A percentile compares a stretch with the other conserved stretches of the same genome.
These are phyloP conservation scores for Leptarthrus brevirostris DNA, from an alignment of 2,888 invertebrate genomes.

Conservation along the genomic window DNA sequence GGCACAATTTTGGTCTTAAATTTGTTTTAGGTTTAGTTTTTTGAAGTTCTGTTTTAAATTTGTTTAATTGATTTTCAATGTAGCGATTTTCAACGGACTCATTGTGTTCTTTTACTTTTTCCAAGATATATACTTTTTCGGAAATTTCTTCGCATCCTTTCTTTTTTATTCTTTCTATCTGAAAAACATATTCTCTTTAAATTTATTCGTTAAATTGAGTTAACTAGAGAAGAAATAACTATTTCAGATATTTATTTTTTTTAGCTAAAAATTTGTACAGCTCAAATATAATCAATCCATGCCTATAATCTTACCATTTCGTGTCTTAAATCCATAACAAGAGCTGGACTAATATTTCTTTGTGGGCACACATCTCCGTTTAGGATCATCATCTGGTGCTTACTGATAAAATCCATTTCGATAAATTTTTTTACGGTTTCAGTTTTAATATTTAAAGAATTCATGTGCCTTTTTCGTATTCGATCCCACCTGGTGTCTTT, in stretches of 20 bases:
- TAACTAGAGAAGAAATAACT: no score
- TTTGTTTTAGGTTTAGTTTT: conserved; percentile 57
- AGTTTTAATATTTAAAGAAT: conserved; percentile 59
- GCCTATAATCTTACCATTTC: conserved; percentile 63
- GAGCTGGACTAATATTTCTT: conserved; percentile 60
- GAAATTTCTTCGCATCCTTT: conserved; percentile 59
- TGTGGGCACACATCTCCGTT: conserved; percentile 58
- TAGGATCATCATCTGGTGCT: conserved; percentile 59
- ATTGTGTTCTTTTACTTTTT: conserved; percentile 63
- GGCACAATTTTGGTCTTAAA: conserved; percentile 45
- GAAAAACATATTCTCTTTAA: neutral
- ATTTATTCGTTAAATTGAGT: no score
- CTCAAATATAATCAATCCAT: no score
- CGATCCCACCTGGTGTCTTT: conserved; percentile 66
- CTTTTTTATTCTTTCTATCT: conserved; percentile 48
- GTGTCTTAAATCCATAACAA: conserved; percentile 66
- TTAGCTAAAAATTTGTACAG: no score
- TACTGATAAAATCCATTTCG: conserved; percentile 63
- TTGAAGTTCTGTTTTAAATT: conserved; percentile 63
- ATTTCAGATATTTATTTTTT: no score
- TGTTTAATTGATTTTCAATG: conserved; percentile 63
- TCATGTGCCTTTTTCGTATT: conserved; percentile 63
- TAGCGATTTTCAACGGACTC: conserved; percentile 63
- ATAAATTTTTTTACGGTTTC: conserved; percentile 64
- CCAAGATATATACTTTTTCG: conserved; percentile 55